These are phyloP conservation scores for Thalassaphorura encarpata DNA, from an alignment of 1,140 invertebrate genomes.

Conservation along the genomic window DNA sequence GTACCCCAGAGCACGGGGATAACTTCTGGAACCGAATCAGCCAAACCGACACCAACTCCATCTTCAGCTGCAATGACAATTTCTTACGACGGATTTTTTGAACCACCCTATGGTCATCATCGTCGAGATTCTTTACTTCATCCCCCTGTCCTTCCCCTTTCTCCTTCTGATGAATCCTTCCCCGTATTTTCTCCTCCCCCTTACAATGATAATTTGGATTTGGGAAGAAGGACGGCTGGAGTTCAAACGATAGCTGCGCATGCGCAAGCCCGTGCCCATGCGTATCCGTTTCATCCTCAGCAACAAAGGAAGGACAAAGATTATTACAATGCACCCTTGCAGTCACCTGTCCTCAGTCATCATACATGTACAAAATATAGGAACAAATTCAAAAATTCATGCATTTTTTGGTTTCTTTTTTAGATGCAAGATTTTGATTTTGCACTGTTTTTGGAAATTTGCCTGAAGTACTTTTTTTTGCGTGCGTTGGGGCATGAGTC, in stretches of 20 bases:
- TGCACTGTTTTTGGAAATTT: no score
- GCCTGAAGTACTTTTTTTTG: background rate
- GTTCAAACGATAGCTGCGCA: slow-evolving; percentile 46
- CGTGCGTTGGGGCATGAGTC: background rate
- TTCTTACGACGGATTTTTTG: slow-evolving; percentile 73
- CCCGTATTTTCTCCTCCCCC: slow-evolving; percentile 73
- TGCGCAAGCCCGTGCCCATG: no score
- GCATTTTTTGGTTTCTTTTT: background rate
- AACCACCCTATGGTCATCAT: slow-evolving; percentile 43
- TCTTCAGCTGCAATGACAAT: slow-evolving; percentile 72
- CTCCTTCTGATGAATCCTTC: slow-evolving; percentile 54
- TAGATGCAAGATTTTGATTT: slow-evolving; percentile 13
- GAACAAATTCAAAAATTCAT: background rate
- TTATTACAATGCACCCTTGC: slow-evolving; percentile 48
- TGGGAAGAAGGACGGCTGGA: slow-evolving; percentile 38
- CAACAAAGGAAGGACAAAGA: background rate
- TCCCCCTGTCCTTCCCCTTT: slow-evolving; percentile 25
- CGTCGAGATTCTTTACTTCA: slow-evolving; percentile 19
- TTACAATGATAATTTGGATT: slow-evolving; percentile 39
- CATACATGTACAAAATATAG: slow-evolving; percentile 80
- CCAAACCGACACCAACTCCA: slow-evolving; percentile 54
- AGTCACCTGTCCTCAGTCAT: slow-evolving; percentile 63
- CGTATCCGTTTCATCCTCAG: no score
- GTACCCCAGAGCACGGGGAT: slow-evolving; percentile 33
- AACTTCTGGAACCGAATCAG: background rate